phyloP scores from a whole-genome alignment of 2,113 vertebrate genomes.

The Lasiurus cinereus region DNA sequence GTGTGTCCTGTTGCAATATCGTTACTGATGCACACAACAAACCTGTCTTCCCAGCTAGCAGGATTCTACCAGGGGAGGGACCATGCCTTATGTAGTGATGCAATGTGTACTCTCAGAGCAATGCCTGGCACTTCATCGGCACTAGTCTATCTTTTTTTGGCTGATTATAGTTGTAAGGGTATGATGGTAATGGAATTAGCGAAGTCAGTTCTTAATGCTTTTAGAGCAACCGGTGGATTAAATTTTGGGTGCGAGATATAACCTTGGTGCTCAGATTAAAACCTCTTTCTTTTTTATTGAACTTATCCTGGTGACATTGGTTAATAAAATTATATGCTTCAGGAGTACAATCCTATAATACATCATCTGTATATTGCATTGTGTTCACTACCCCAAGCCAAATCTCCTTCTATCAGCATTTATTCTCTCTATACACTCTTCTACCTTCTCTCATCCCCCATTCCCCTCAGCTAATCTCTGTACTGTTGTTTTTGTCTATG shows the following conservation, averaged over 20 bases:
- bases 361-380: not conserved
- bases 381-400: not conserved
- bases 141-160: slow-evolving; percentile 24
- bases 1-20: not conserved
- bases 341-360: not conserved
- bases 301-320: not conserved
- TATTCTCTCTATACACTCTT: not conserved
- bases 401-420: not conserved
- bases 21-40: not conserved
- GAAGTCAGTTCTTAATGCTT: not conserved
- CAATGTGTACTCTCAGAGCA: not conserved
- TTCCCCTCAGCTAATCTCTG: not conserved
- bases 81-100: not conserved
- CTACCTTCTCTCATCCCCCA: not conserved
- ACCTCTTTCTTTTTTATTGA: not conserved
- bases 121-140: not conserved
- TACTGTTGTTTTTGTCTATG: not conserved
- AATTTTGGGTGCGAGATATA: not conserved
- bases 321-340: not conserved
- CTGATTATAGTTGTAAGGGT: not conserved
- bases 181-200: not conserved
- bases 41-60: not conserved
- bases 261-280: slow-evolving; percentile 18
- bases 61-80: not conserved
- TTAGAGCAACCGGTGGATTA: not conserved